Conservation (phyloP, 2,113 vertebrate genomes). For the Uria aalge region DNA sequence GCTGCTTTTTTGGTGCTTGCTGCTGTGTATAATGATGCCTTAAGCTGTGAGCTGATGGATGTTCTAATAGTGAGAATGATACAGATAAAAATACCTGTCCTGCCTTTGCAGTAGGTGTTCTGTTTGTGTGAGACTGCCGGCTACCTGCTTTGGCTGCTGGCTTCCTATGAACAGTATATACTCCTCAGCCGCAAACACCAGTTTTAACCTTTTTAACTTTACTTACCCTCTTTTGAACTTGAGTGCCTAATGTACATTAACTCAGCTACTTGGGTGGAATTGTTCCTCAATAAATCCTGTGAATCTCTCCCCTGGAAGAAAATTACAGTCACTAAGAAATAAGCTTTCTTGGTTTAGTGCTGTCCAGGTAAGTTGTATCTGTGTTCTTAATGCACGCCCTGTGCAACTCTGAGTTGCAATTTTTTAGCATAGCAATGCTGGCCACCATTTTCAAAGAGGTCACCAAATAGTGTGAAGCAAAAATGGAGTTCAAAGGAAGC, state of each 20-base stretch:
- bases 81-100: neutral
- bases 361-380: neutral
- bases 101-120: neutral
- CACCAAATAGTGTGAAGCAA: neutral
- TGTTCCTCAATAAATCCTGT: neutral
- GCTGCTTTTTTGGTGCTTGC: neutral
- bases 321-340: neutral
- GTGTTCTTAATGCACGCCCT: neutral
- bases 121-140: neutral
- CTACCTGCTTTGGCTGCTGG: neutral
- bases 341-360: neutral
- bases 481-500: neutral
- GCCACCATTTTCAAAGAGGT: neutral
- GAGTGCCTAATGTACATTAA: neutral
- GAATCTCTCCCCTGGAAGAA: neutral
- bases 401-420: neutral
- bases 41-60: neutral
- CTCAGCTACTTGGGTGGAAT: neutral
- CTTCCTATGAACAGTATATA: neutral
- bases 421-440: neutral
- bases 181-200: neutral
- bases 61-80: neutral
- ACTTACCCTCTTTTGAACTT: neutral
- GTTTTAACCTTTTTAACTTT: neutral
- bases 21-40: neutral